Conservation (phyloP, 2,113 vertebrate species). For the Hydrochoerus hydrochaeris region DNA sequence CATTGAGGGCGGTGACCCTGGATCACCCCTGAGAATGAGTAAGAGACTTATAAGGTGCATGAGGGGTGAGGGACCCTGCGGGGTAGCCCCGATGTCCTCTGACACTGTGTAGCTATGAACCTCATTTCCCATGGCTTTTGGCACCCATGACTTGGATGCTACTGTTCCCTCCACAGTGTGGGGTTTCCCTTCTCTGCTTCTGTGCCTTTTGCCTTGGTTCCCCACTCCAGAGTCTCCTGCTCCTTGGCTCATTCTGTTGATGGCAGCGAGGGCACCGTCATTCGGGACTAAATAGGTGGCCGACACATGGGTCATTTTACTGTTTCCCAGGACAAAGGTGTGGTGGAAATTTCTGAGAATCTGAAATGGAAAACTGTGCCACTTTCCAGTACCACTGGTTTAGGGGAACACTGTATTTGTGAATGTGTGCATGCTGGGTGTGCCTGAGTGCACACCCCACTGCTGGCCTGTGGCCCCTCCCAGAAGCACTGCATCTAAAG, state of each 20-base stretch:
- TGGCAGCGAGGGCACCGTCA: background rate
- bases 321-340: background rate
- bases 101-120: background rate
- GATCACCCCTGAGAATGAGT: background rate
- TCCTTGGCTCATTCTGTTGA: background rate
- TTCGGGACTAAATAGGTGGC: background rate
- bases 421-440: background rate
- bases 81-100: background rate
- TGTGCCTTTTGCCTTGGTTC: background rate
- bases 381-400: background rate
- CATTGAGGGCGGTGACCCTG: background rate
- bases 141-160: background rate
- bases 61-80: background rate
- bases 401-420: background rate
- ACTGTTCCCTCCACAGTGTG: background rate
- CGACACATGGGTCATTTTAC: background rate
- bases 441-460: background rate
- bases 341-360: background rate
- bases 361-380: background rate
- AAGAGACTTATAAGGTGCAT: background rate
- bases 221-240: background rate
- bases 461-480: background rate
- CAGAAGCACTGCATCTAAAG: background rate
- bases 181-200: background rate
- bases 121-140: background rate